These are phyloP conservation scores for Lagria hirta DNA, from an alignment of 2,888 invertebrate genomes.

Conservation along the genomic window DNA sequence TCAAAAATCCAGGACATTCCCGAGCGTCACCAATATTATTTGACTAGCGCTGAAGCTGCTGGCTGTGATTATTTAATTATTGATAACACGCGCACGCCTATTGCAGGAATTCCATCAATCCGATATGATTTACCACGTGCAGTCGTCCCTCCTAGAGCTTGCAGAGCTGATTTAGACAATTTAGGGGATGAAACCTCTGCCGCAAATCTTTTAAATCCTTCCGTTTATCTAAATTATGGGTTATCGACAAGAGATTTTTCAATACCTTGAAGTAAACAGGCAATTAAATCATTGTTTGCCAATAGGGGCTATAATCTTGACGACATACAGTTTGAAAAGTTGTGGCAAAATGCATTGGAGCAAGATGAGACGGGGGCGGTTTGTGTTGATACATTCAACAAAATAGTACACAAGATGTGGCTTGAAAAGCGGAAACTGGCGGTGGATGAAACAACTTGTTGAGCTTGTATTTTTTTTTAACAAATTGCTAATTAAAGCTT, in stretches of 20 bases:
- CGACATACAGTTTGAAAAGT: conserved; percentile 54
- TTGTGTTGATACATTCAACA: conserved; percentile 59
- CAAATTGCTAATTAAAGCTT: too few species aligned
- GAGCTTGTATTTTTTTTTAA: too few species aligned
- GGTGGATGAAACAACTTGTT: conserved; percentile 35
- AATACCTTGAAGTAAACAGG: conserved; percentile 43
- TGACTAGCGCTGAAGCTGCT: conserved; percentile 43
- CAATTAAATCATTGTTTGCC: conserved; percentile 57
- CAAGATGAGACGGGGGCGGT: conserved; percentile 58
- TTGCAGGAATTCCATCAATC: conserved; percentile 44
- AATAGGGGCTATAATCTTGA: conserved; percentile 57
- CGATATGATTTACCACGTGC: conserved; percentile 41
- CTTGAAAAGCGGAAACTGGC: conserved; percentile 31
- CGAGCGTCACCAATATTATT: conserved; percentile 40
- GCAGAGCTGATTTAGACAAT: conserved; percentile 43
- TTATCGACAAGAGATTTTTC: conserved; percentile 53
- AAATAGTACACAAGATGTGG: conserved; percentile 39
- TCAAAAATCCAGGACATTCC: conserved; percentile 53
- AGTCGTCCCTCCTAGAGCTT: conserved; percentile 37
- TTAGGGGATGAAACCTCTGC: conserved; percentile 48
- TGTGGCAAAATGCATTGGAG: conserved; percentile 59
- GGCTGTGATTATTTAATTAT: conserved; percentile 43
- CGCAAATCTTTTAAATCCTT: conserved; percentile 51
- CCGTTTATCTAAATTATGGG: conserved; percentile 52
- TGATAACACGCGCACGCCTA: conserved; percentile 39